Base-by-base conservation (phyloP, 1,140 invertebrate genomes). In the Linepithema humile region DNA sequence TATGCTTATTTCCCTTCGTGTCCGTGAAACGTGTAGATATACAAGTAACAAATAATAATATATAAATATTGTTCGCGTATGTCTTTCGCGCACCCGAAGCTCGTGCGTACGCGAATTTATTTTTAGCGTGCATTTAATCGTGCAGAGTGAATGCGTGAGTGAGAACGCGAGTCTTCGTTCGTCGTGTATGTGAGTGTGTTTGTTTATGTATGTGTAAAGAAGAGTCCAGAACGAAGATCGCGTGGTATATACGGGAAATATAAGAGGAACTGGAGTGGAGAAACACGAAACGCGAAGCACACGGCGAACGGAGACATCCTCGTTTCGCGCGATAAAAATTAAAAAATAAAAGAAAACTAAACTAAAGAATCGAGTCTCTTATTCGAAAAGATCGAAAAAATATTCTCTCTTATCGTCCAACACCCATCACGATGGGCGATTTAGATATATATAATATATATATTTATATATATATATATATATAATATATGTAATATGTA, bases 381-480 rank as follows among this genome's bases (percentile, higher is more conserved):
- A 67, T 48, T 87, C 55, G 55, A 53, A 88, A 84, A 88, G 84
- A 89, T 83, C 87, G 65, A 85, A 89, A 89, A 89, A 88, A 89
- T 89, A 89, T 83, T 65, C 43, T 85, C 48, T 85, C 57, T 85
- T 57, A 35, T 85, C 75, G 80, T 38, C 35, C 65, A 57, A 60
- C 83, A 75, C 83, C 86, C 83, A 60, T 65, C 43, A 67, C 59
- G 57, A 73, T 78, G 73, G 84, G 72, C 82, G 86, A 83, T 64
- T 73, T 55, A 55, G n/a, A 85, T 83, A 82, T 70, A 83, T 88
- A 77, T 65, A 65, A 88, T 84, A 87, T 87, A 69, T n/a, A n/a
- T n/a, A n/a, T n/a, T n/a, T n/a, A 65, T 75, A 88, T 88, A 85
- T 89, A 88, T 88, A 73, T 82, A 83, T 72, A 64, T 83, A 72